Evolutionary conservation across 1,140 invertebrate species (phyloP).

Genomic region (Diplogasteroides magnus): DNA sequence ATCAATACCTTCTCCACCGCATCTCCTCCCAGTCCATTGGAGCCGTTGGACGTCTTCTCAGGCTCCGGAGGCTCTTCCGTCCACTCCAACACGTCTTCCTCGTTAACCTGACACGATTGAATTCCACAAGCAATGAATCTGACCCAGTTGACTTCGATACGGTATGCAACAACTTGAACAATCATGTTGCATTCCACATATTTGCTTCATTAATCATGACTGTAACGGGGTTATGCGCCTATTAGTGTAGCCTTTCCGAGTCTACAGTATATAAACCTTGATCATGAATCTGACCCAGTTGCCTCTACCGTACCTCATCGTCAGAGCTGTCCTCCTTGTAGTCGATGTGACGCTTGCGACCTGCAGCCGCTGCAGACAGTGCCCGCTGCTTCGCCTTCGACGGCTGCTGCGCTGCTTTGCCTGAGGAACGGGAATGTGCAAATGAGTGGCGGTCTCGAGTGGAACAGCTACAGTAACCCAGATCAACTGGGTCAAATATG

Average conservation of each 20-base stretch:
- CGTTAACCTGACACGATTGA: conserved; percentile 24
- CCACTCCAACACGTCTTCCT: conserved; percentile 45
- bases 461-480: neutral
- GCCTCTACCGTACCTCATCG: conserved; percentile 5
- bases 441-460: no score
- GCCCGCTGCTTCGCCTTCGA: neutral
- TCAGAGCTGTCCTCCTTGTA: conserved; percentile 19
- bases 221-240: no score
- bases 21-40: conserved; percentile 65
- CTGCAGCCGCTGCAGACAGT: neutral
- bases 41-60: conserved; percentile 63
- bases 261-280: no score
- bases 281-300: no score
- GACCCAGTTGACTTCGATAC: no score
- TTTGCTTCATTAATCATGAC: no score
- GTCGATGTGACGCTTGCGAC: conserved; percentile 27
- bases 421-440: no score
- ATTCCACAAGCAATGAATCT: neutral
- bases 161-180: no score
- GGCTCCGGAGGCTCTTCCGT: conserved; percentile 25
- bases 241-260: no score
- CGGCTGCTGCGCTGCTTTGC: neutral
- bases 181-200: no score
- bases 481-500: no score
- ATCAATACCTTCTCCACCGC: neutral